phyloP scores from a whole-genome alignment of 2,113 vertebrate genomes.

The Cyprinus carpio region DNA sequence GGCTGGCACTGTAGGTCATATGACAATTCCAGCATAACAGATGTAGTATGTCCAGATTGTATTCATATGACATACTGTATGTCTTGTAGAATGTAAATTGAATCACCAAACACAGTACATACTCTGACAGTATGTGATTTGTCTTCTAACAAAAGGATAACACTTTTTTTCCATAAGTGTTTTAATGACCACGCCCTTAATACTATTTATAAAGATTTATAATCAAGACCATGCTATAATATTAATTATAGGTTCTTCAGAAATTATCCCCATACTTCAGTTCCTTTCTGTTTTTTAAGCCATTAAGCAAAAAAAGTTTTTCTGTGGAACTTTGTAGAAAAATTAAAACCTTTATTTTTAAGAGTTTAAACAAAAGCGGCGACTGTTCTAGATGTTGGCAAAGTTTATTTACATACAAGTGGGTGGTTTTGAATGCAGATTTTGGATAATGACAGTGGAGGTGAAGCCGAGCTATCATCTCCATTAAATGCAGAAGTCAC shows the following conservation, averaged over 20 bases:
- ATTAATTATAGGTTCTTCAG: neutral
- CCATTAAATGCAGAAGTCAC: conserved; percentile 11
- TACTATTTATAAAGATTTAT: neutral
- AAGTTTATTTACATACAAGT: conserved; percentile 7
- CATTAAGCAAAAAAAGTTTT: neutral
- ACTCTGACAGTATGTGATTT: neutral
- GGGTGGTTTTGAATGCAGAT: conserved; percentile 11
- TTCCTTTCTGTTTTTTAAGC: too few relatives aligned
- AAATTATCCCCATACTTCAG: neutral
- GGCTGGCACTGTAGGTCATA: neutral
- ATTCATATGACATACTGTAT: neutral
- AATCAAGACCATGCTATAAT: neutral
- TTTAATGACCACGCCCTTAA: neutral
- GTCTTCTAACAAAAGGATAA: too few relatives aligned
- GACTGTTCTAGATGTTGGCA: neutral
- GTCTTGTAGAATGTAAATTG: neutral
- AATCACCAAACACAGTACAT: neutral
- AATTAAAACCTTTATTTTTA: neutral
- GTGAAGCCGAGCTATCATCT: conserved; percentile 4
- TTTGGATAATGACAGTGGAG: neutral
- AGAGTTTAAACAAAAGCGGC: neutral
- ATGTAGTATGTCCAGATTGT: neutral
- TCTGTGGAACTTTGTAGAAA: neutral
- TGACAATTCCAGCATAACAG: neutral
- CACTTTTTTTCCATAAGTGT: neutral